Base-by-base conservation (phyloP, 2,888 invertebrate genomes). In the Pachymerium ferrugineum region DNA sequence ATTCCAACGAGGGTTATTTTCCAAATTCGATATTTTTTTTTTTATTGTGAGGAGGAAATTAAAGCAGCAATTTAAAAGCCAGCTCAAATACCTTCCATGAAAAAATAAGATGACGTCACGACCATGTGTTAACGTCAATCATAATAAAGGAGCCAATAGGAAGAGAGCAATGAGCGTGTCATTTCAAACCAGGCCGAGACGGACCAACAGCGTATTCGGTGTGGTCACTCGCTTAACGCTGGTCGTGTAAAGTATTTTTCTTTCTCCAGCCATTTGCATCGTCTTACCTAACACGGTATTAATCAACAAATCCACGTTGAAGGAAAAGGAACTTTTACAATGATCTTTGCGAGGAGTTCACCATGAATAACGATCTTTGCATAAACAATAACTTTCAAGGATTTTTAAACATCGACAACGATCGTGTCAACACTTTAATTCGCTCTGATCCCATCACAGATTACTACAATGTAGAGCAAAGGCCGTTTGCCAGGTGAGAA, bases 391-490 rank as follows among this genome's bases (percentile, higher is more conserved):
- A 73, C 67, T 19, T 33, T 62, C 30, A 62, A 31, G 74, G 74
- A 73, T 70, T 74, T 35, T 25, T 73, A 67, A 35, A 31, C 29
- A 25, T 74, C 16, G 31, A 54, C n/a, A n/a, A n/a, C 25, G 74
- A 74, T 38, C 73, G 74, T 12, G 22, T 74, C 29, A 68, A 69
- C 42, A 86, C 86, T 82, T 85, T 91, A 82, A 87, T 90, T 83
- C 88, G 89, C 79, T 86, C 88, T 82, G 88, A 89, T 81, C 88
- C 90, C 79, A 90, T 91, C 83, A 87, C 89, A 79, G 88, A 89
- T 79, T 87, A 89, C 78, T 91, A 91, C 84, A 88, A 90, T 83
- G 90, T 91, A 80, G 91, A 91, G 84, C 89, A 90, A 84, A 90
- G 90, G 80, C 91, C 91, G 81, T 91, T 91, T 86, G 91, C 91